phyloP scores from a whole-genome alignment of 2,797 vertebrate species.

The Enteromius anoplus region DNA sequence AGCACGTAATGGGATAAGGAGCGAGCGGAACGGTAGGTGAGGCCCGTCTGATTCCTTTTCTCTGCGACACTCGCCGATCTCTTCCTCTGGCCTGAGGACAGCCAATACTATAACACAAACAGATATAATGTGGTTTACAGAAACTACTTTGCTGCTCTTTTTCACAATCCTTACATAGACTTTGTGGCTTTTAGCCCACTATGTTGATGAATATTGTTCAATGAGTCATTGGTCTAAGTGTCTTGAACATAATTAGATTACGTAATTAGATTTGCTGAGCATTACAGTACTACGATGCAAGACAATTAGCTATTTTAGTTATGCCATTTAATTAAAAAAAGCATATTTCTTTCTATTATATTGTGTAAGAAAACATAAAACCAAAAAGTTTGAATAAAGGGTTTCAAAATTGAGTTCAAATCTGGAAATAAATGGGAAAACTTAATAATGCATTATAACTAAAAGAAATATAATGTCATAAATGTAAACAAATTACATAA shows the following conservation, averaged over 20 bases:
- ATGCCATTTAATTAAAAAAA: background rate
- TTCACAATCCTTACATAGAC: background rate
- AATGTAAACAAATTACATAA: background rate
- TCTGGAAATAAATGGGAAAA: background rate
- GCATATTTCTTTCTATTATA: background rate
- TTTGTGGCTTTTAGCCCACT: background rate
- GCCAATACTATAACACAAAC: background rate
- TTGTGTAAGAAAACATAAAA: background rate
- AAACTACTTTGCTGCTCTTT: background rate
- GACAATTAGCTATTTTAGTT: background rate
- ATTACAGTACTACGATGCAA: background rate
- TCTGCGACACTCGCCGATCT: conserved; percentile 12
- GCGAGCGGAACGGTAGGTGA: conserved; percentile 40
- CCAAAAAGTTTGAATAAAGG: background rate
- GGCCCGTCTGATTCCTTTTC: conserved; percentile 30
- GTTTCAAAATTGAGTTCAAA: background rate
- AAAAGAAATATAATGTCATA: background rate
- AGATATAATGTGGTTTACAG: background rate
- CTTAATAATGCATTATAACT: background rate
- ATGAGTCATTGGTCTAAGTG: background rate
- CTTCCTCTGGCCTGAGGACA: conserved; percentile 17
- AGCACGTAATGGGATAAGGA: conserved; percentile 61
- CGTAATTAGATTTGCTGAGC: background rate
- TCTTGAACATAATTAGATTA: background rate
- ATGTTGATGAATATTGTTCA: background rate